Conservation (phyloP, 2,888 invertebrate genomes). For the Ophion costatus region DNA sequence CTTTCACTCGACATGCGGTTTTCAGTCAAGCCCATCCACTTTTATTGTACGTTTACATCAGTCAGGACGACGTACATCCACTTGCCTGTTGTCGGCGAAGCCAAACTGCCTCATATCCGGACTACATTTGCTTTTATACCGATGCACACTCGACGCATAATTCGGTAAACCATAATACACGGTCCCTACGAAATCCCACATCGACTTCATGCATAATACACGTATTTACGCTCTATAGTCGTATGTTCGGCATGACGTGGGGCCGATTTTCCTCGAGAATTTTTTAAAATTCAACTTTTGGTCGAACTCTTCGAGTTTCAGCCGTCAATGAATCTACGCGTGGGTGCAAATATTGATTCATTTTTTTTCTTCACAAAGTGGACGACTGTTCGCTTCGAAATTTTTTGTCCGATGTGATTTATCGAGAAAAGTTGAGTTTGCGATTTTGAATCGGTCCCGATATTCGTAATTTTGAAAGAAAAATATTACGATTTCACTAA, state of each 20-base stretch:
- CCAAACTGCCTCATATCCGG: constrained; percentile 47
- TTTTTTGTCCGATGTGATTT: constrained; percentile 1
- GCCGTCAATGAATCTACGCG: constrained; percentile 24
- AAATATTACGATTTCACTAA: too few species aligned
- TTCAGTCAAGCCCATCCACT: background rate
- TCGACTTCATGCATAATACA: constrained; percentile 52
- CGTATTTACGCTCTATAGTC: constrained; percentile 17
- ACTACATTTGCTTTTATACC: constrained; percentile 37
- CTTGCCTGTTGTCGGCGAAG: constrained; percentile 31
- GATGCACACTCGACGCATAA: constrained; percentile 52
- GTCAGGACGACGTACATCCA: constrained; percentile 2
- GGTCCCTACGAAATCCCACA: constrained; percentile 7
- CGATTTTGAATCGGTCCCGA: background rate
- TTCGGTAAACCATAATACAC: constrained; percentile 26
- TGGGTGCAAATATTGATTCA: background rate
- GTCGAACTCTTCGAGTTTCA: constrained; percentile 6
- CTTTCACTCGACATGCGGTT: background rate
- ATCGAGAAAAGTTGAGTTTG: background rate
- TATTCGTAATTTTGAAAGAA: too few species aligned
- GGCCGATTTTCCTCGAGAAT: constrained; percentile 45
- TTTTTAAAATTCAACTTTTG: constrained; percentile 34
- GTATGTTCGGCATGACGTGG: constrained; percentile 2
- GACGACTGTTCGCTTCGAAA: background rate
- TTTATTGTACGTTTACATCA: constrained; percentile 4
- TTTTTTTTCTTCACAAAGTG: background rate